Percentiles rank a stretch among this genome's conserved stretches.
Conservation (phyloP, 2,888 invertebrate genomes). For the Acanthosepion pharaonis region DNA sequence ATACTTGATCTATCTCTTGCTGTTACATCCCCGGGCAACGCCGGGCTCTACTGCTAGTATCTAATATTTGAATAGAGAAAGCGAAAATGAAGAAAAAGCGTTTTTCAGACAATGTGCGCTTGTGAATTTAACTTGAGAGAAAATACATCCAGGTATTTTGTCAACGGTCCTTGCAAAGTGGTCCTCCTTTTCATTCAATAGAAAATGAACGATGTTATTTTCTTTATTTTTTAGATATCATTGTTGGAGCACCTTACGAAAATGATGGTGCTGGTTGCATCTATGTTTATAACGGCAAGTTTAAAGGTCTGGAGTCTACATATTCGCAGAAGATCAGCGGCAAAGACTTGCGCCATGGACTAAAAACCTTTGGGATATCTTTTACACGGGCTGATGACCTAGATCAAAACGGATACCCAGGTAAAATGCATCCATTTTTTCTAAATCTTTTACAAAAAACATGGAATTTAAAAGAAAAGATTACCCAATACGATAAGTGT, state of each 20-base stretch:
- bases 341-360: background rate
- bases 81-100: no score
- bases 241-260: slow-evolving; percentile 42
- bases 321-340: background rate
- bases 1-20: no score
- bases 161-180: background rate
- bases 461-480: no score
- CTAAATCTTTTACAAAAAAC: background rate
- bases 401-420: background rate
- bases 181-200: background rate
- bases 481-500: no score
- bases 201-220: background rate
- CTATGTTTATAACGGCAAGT: background rate
- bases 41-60: no score
- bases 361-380: slow-evolving; percentile 37
- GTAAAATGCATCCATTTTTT: background rate
- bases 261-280: slow-evolving; percentile 36
- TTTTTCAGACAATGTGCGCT: no score
- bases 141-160: no score
- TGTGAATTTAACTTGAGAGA: no score
- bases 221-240: background rate
- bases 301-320: background rate
- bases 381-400: background rate
- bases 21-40: no score
- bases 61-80: no score